Base-by-base conservation (phyloP, 2,888 invertebrate genomes). In the Synanthedon andrenaeformis region DNA sequence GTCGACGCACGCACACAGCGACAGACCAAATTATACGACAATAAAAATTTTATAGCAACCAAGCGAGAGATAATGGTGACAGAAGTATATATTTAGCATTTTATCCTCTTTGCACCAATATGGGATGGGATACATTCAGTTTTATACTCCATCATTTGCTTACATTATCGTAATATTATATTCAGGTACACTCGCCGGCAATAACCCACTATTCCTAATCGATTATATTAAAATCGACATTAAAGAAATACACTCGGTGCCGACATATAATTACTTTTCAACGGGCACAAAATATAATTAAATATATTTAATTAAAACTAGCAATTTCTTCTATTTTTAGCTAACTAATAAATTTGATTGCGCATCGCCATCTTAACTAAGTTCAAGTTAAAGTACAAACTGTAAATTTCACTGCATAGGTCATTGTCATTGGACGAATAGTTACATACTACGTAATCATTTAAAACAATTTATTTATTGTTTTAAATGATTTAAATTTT, bases 41-140 rank as follows among this genome's bases (percentile, higher is more conserved):
- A 66, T 56, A 58, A 81, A 80, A 67, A 49, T 73, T 82, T 82
- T 77, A 77, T 70, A 65, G 70, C 64, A 56, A 59, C 62, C 61
- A 49, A 17, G 61, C 60, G 58, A 58, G 57, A 64, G 65, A 66
- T 65, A 63, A 62, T 61, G 60, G 59, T 56, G 49, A 49, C 49
- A 19, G 49, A 13, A 45, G 45, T 45, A 45, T 45, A 45, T 45
- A 45, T 45, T 45, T 45, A 45, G 13, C n/a, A 45, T 45, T 45
- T 45, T 45, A 45, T 45, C n/a, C 45, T 12, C 45, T 45, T n/a
- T 45, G 45, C 45, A 45, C 45, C 45, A 45, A 45, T 45, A 45
- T 45, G 45, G 45, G 23, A 45, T 45, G 45, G 45, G 23, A 23
- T 35, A 50, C 55, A 51, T 58, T 62, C 56, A 57, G 55, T 59